Percentiles rank a stretch among this genome's conserved stretches.
These are phyloP conservation scores for Ifrita kowaldi DNA, from an alignment of 2,113 vertebrate genomes.

Conservation along the genomic window DNA sequence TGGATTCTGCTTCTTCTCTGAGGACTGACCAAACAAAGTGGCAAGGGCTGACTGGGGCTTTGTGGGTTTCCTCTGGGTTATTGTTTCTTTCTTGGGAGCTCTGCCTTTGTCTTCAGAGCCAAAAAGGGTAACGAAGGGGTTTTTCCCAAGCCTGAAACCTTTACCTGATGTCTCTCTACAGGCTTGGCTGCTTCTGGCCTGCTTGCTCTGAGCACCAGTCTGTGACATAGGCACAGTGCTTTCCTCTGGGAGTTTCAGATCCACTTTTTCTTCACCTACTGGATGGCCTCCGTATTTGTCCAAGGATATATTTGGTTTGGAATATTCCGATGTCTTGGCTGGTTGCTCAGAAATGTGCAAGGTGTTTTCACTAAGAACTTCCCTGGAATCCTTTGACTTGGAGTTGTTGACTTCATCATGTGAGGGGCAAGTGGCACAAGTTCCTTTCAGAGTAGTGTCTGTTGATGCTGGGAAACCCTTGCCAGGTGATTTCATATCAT, in stretches of 20 bases:
- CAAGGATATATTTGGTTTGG: neutral
- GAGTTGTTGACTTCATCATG: neutral
- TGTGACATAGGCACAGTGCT: neutral
- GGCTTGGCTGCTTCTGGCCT: constrained; percentile 7
- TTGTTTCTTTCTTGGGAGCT: constrained; percentile 17
- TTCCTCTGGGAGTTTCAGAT: neutral
- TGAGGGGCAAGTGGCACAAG: neutral
- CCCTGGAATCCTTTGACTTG: neutral
- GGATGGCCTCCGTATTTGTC: neutral
- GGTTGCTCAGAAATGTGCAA: neutral
- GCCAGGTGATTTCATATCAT: neutral
- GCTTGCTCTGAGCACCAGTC: neutral
- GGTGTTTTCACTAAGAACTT: neutral
- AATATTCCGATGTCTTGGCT: neutral
- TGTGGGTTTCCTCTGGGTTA: constrained; percentile 42
- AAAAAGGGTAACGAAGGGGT: constrained; percentile 72
- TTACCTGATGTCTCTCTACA: constrained; percentile 65
- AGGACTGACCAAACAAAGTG: constrained; percentile 71
- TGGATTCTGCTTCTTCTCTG: constrained; percentile 55
- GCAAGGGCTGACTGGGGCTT: constrained; percentile 70
- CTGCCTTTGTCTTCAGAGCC: constrained; percentile 62
- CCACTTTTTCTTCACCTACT: neutral
- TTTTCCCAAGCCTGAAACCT: constrained; percentile 58
- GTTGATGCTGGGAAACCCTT: neutral
- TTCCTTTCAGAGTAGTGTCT: neutral